Conservation (phyloP, 2,888 invertebrate species). For the Tineola bisselliella region DNA sequence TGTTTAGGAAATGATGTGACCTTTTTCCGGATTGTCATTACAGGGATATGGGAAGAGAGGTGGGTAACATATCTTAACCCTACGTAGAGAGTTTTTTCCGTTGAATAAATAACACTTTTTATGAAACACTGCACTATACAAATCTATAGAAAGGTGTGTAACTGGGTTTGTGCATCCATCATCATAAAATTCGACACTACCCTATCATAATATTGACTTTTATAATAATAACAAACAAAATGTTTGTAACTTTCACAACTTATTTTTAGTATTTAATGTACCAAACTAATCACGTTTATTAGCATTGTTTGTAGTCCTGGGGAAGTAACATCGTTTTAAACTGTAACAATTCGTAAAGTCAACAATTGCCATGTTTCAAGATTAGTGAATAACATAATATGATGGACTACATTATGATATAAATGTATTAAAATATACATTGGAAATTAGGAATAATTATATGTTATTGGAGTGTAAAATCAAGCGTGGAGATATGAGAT, state of each 20-base stretch:
- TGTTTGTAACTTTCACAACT: neutral
- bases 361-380: no score
- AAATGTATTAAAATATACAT: neutral
- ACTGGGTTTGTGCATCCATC: neutral
- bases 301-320: neutral
- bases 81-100: neutral
- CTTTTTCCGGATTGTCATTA: neutral
- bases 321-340: no score
- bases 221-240: neutral
- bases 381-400: no score
- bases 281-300: neutral
- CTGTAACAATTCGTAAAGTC: no score
- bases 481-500: slow-evolving; percentile 25
- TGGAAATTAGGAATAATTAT: neutral
- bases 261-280: neutral
- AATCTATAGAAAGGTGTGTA: slow-evolving; percentile 6
- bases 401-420: no score
- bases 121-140: neutral
- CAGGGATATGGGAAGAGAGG: neutral
- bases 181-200: neutral
- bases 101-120: slow-evolving; percentile 3
- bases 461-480: neutral
- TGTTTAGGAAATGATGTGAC: slow-evolving; percentile 4
- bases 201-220: slow-evolving; percentile 9
- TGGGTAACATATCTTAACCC: slow-evolving; percentile 4